phyloP scores from a whole-genome alignment of 1,140 invertebrate species.

The Drosophila busckii region DNA sequence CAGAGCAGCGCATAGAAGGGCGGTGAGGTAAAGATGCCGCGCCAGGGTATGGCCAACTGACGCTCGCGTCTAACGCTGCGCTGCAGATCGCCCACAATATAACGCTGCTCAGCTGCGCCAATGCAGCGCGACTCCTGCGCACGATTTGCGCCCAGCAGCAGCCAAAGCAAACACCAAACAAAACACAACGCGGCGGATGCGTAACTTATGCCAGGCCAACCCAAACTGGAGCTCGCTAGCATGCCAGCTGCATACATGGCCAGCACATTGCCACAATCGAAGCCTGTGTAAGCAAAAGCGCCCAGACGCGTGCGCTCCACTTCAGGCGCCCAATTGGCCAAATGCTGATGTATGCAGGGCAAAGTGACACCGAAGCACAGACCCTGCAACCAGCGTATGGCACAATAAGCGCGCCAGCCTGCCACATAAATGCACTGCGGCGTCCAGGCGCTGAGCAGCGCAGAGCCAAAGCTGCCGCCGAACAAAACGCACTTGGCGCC shows the following conservation, averaged over 20 bases:
- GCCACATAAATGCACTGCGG: conserved; percentile 75
- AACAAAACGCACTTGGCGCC: conserved; percentile 84
- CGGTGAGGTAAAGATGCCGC: conserved; percentile 86
- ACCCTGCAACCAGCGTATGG: conserved; percentile 86
- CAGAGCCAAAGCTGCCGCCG: conserved; percentile 80
- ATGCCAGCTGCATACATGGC: conserved; percentile 83
- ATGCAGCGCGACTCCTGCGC: conserved; percentile 83
- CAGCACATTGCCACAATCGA: conserved; percentile 87
- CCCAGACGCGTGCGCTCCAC: conserved; percentile 81
- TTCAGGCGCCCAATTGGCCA: conserved; percentile 79
- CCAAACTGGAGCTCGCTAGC: conserved; percentile 82
- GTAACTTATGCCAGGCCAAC: conserved; percentile 91
- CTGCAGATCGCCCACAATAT: conserved; percentile 80
- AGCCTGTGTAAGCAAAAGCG: conserved; percentile 83
- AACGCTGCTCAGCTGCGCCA: conserved; percentile 81
- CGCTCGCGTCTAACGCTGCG: conserved; percentile 20
- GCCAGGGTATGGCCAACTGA: conserved; percentile 83
- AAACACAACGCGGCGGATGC: conserved; percentile 84
- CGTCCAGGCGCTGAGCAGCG: conserved; percentile 80
- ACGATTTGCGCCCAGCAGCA: conserved; percentile 83
- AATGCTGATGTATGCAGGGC: conserved; percentile 87
- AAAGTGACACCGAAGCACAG: conserved; percentile 88
- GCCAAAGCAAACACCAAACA: conserved; percentile 83
- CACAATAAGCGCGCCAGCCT: conserved; percentile 82
- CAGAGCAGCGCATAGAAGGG: conserved; percentile 92